These are phyloP conservation scores for Eupeodes corollae DNA, from an alignment of 1,140 invertebrate species.

Conservation along the genomic window DNA sequence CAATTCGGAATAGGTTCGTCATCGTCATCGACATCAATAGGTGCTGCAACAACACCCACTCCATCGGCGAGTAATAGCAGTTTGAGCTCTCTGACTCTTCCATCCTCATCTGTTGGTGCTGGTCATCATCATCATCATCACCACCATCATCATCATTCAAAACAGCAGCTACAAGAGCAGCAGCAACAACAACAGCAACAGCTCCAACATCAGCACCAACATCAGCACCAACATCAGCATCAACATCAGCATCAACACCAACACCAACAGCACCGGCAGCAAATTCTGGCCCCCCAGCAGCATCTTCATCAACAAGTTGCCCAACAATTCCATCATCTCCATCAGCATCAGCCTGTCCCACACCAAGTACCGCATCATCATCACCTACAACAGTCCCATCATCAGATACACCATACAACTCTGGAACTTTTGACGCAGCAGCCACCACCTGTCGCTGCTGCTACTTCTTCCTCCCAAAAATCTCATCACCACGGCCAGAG, in stretches of 20 bases:
- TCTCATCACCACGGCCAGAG: not conserved
- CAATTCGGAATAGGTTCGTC: no score
- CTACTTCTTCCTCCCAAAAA: not conserved
- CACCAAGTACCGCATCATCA: constrained; percentile 2
- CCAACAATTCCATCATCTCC: not conserved
- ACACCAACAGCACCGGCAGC: not conserved
- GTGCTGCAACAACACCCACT: no score
- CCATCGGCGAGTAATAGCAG: not conserved
- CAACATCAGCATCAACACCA: constrained; percentile 6
- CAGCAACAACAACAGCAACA: not conserved
- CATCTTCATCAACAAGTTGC: not conserved
- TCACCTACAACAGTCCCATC: not conserved
- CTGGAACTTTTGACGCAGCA: not conserved
- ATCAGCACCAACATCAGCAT: not conserved
- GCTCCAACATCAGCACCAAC: constrained; percentile 5
- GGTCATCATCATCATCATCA: constrained; percentile 21
- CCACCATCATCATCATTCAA: constrained; percentile 13
- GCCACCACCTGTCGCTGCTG: not conserved
- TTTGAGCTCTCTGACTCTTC: not conserved
- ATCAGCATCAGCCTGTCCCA: not conserved
- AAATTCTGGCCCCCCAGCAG: not conserved
- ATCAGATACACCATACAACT: not conserved
- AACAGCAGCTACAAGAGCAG: not conserved
- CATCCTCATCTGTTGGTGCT: not conserved
- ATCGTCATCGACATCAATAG: no score